A percentile compares a stretch with the other conserved stretches of the same genome.
Conservation (phyloP, 53 echinoderm and acorn worm genomes). For the Zoroaster sp. region DNA sequence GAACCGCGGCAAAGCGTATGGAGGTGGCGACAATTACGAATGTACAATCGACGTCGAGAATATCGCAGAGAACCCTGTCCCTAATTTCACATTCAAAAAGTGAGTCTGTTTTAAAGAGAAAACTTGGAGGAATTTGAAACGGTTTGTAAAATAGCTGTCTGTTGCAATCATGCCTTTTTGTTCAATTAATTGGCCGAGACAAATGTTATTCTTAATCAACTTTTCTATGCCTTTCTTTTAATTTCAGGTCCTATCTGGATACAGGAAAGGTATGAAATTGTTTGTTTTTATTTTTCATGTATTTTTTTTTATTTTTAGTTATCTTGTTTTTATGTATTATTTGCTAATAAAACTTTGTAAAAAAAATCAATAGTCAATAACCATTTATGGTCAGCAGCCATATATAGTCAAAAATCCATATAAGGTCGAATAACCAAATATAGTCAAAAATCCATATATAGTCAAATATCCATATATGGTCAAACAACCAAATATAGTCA, state of each 20-base stretch:
- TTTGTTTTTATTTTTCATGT: not conserved
- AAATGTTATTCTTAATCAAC: not conserved
- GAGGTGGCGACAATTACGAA: slow-evolving; percentile 93
- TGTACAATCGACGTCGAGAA: slow-evolving; percentile 77
- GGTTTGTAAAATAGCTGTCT: not conserved
- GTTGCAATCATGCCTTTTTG: not conserved
- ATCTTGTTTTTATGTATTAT: not conserved
- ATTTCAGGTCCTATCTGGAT: slow-evolving; percentile 80
- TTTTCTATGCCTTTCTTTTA: not conserved
- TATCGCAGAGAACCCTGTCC: slow-evolving; percentile 79
- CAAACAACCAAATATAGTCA: too few species aligned
- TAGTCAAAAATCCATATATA: too few species aligned
- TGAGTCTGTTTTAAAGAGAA: not conserved
- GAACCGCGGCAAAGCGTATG: slow-evolving; percentile 38
- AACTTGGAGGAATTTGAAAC: not conserved
- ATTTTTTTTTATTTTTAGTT: not conserved
- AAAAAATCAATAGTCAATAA: too few species aligned
- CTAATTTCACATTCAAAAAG: slow-evolving; percentile 93
- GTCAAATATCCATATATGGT: too few species aligned
- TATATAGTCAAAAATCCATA: too few species aligned
- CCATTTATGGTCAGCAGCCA: too few species aligned
- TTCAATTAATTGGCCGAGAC: not conserved
- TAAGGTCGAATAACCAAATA: too few species aligned
- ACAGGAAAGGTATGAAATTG: slow-evolving; percentile 61
- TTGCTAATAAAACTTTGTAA: not conserved